Conservation (phyloP, 2,113 vertebrate genomes). For the Amblyopsis rosae region DNA sequence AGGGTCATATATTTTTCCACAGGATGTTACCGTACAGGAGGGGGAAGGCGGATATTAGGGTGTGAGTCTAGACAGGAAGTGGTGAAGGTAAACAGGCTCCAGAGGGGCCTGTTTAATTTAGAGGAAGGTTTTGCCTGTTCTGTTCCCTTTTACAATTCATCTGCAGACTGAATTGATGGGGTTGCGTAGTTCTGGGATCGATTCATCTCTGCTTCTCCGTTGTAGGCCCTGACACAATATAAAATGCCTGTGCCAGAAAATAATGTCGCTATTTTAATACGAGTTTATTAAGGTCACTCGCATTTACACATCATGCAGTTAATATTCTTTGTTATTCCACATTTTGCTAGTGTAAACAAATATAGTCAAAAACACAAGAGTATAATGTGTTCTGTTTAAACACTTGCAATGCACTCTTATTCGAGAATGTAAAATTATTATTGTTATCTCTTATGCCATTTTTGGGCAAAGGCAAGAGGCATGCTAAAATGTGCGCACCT, state of each 20-base stretch:
- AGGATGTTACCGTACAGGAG: conserved; percentile 58
- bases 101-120: conserved; percentile 43
- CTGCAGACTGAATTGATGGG: conserved; percentile 55
- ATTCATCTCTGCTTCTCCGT: conserved; percentile 66
- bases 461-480: conserved; percentile 39
- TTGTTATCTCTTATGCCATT: conserved; percentile 61
- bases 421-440: conserved; percentile 62
- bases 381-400: conserved; percentile 59
- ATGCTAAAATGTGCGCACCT: conserved; percentile 35
- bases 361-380: conserved; percentile 51
- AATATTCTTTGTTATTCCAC: conserved; percentile 65
- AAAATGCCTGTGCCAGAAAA: conserved; percentile 65
- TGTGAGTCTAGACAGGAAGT: conserved; percentile 35
- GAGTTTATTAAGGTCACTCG: conserved; percentile 68
- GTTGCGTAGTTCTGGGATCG: conserved; percentile 55
- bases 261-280: conserved; percentile 72
- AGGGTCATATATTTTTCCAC: conserved; percentile 64
- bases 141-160: conserved; percentile 61
- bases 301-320: conserved; percentile 67
- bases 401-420: conserved; percentile 71
- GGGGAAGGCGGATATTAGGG: conserved; percentile 46
- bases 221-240: conserved; percentile 53
- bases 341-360: conserved; percentile 77
- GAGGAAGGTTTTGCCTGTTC: conserved; percentile 51
- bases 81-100: conserved; percentile 33